Evolutionary conservation across 2,113 vertebrate species (phyloP).

Genomic region (Dasyprocta punctata): DNA sequence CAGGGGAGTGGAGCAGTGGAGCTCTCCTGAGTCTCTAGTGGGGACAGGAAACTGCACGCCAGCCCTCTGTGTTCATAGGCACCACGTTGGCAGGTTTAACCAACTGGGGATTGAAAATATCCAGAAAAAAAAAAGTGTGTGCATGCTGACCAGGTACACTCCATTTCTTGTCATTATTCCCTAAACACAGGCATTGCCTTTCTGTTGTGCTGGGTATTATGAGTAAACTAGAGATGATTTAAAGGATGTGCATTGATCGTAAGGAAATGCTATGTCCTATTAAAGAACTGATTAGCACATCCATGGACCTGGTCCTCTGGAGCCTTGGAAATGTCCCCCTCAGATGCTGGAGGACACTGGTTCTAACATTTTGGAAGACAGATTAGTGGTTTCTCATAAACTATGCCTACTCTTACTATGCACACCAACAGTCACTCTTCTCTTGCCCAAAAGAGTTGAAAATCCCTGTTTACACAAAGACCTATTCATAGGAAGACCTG

Average conservation of each 20-base stretch:
- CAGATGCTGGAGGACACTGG: not conserved
- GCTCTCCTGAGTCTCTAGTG: too few species aligned
- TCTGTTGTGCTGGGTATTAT: not conserved
- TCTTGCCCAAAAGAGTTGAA: not conserved
- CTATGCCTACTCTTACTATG: not conserved
- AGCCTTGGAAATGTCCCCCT: not conserved
- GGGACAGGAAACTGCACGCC: too few species aligned
- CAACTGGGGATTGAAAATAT: too few species aligned
- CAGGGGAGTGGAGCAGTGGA: not conserved
- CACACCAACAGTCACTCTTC: too few species aligned
- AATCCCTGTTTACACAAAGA: not conserved
- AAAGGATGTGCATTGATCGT: not conserved
- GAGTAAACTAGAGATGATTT: not conserved
- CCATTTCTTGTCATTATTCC: too few species aligned
- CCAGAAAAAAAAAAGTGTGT: not conserved
- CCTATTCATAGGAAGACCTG: not conserved
- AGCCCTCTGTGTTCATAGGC: not conserved
- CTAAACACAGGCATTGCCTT: not conserved
- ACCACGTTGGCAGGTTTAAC: not conserved
- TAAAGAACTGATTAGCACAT: not conserved
- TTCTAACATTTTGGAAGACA: not conserved
- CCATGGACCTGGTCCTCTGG: not conserved
- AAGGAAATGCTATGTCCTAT: not conserved
- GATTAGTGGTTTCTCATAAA: not conserved
- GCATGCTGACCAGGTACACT: too few species aligned